Conservation (phyloP, 2,797 vertebrate genomes). For the Sarcoramphus papa region DNA sequence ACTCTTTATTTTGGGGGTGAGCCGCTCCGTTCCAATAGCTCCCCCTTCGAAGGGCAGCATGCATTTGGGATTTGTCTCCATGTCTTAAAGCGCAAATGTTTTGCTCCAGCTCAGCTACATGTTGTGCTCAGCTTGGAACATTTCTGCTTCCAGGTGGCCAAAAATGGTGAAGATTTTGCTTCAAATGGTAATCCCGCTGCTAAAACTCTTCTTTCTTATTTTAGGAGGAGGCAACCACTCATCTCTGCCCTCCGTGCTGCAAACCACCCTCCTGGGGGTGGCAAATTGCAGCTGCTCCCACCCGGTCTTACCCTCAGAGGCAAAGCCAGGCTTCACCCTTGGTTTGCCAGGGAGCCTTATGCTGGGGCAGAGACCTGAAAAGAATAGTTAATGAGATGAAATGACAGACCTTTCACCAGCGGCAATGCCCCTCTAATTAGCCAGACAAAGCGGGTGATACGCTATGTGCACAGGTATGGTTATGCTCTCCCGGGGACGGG, state of each 20-base stretch:
- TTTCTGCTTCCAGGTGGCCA: background rate
- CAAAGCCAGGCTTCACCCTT: background rate
- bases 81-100: background rate
- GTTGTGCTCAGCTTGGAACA: background rate
- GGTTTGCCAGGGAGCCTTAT: background rate
- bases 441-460: background rate
- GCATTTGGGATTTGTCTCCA: accelerated
- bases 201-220: background rate
- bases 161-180: background rate
- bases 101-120: background rate
- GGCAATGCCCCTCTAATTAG: background rate
- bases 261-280: background rate
- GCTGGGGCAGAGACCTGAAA: background rate
- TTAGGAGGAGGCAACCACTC: background rate
- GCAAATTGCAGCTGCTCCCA: background rate
- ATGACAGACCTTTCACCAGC: background rate
- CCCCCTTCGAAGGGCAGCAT: accelerated
- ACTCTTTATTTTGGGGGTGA: background rate
- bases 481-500: background rate
- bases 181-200: background rate
- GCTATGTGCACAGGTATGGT: background rate
- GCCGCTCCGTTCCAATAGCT: background rate
- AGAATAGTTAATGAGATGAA: slow-evolving; percentile 3
- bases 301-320: background rate
- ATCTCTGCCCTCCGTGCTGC: background rate